Conservation (phyloP, 2,113 vertebrate genomes). For the Pelecanus crispus region DNA sequence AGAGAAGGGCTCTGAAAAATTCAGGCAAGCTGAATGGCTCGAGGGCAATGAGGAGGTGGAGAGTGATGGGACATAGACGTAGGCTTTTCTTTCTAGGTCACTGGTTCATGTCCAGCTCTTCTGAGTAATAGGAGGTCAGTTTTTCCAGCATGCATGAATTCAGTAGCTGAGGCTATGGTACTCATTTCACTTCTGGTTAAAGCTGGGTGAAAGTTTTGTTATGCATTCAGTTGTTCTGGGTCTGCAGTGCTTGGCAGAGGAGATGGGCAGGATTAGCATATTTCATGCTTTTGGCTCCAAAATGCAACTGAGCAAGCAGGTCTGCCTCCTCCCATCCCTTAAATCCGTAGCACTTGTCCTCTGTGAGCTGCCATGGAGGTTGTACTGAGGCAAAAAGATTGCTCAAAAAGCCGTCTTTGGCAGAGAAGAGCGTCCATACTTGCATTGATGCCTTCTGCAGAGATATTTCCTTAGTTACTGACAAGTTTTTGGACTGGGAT, state of each 20-base stretch:
- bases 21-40: neutral
- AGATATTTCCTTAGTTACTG: neutral
- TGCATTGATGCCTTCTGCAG: neutral
- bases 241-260: neutral
- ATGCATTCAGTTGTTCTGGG: neutral
- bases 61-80: neutral
- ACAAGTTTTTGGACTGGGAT: neutral
- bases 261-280: constrained; percentile 19
- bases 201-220: constrained; percentile 6
- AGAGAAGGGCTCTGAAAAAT: neutral
- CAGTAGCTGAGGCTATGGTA: neutral
- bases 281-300: neutral
- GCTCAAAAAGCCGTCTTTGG: neutral
- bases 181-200: neutral
- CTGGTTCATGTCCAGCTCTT: neutral
- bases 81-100: constrained; percentile 10
- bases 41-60: neutral
- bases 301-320: neutral
- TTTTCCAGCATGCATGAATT: neutral
- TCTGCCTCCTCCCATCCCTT: neutral
- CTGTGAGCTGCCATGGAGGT: neutral
- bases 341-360: neutral
- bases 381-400: neutral
- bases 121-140: neutral
- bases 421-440: neutral